phyloP scores from a whole-genome alignment of 1,140 invertebrate genomes.

The Papilio polyxenes region DNA sequence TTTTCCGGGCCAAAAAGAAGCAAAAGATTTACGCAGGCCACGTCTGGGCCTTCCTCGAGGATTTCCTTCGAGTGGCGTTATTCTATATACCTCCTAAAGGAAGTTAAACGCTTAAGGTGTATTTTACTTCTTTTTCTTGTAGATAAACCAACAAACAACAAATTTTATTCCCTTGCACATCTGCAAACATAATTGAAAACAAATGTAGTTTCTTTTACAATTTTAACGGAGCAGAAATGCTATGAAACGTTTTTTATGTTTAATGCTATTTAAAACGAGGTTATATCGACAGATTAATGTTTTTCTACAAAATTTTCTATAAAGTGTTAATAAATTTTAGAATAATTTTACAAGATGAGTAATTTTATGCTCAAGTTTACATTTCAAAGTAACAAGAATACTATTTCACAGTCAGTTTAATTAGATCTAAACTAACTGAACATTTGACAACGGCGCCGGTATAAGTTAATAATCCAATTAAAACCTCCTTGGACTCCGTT shows the following conservation, averaged over 20 bases:
- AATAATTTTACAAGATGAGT: background rate
- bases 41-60: slow-evolving; percentile 52
- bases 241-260: background rate
- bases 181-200: background rate
- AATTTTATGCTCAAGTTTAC: background rate
- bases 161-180: background rate
- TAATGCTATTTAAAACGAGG: background rate
- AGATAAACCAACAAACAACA: slow-evolving; percentile 7
- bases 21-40: slow-evolving; percentile 58
- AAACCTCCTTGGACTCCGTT: slow-evolving; percentile 76
- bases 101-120: slow-evolving; percentile 36
- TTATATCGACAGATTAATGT: background rate
- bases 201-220: background rate
- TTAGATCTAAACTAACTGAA: slow-evolving; percentile 53
- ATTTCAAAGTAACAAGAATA: slow-evolving; percentile 10
- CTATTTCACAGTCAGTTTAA: slow-evolving; percentile 37
- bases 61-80: slow-evolving; percentile 38
- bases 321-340: background rate
- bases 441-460: slow-evolving; percentile 48
- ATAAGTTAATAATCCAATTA: slow-evolving; percentile 75
- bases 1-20: slow-evolving; percentile 57
- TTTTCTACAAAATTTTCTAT: background rate
- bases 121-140: slow-evolving; percentile 17
- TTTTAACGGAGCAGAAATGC: background rate
- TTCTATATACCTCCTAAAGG: slow-evolving; percentile 35